Percentiles rank a stretch among this genome's conserved stretches.
Evolutionary conservation across 2,797 vertebrate genomes (phyloP).

Genomic region (Peromyscus attwateri): DNA sequence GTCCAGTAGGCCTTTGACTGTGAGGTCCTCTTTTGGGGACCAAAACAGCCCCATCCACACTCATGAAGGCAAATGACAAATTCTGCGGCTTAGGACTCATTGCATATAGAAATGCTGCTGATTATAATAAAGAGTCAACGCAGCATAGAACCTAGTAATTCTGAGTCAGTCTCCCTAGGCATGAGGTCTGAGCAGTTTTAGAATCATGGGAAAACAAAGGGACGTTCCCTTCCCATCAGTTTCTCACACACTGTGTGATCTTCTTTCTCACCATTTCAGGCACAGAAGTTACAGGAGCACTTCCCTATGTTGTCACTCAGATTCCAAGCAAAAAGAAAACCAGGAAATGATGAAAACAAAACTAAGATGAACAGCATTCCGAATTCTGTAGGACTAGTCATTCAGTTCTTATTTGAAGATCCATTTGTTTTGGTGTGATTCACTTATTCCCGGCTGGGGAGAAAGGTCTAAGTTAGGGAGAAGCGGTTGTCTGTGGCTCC

Average conservation of each 20-base stretch:
- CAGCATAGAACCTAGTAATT: not conserved
- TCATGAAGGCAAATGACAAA: not conserved
- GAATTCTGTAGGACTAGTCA: not conserved
- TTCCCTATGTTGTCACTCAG: not conserved
- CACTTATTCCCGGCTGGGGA: not conserved
- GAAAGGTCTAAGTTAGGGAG: not conserved
- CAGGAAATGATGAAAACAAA: not conserved
- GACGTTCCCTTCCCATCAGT: not conserved
- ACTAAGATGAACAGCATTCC: not conserved
- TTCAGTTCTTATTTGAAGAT: slow-evolving; percentile 10
- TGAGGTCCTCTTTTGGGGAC: not conserved
- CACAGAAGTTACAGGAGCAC: not conserved
- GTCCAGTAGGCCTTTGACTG: not conserved
- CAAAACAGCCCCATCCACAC: not conserved
- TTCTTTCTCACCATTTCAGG: not conserved
- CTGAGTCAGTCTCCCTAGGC: not conserved
- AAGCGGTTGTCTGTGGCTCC: not conserved
- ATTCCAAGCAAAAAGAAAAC: not conserved
- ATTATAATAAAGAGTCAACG: not conserved
- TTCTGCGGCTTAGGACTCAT: not conserved
- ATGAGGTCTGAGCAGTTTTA: not conserved
- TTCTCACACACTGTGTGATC: not conserved
- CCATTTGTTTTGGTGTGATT: not conserved
- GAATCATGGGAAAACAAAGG: not conserved
- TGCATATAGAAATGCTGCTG: not conserved